Conservation (phyloP, 2,888 invertebrate genomes). For the Aethes cnicana region DNA sequence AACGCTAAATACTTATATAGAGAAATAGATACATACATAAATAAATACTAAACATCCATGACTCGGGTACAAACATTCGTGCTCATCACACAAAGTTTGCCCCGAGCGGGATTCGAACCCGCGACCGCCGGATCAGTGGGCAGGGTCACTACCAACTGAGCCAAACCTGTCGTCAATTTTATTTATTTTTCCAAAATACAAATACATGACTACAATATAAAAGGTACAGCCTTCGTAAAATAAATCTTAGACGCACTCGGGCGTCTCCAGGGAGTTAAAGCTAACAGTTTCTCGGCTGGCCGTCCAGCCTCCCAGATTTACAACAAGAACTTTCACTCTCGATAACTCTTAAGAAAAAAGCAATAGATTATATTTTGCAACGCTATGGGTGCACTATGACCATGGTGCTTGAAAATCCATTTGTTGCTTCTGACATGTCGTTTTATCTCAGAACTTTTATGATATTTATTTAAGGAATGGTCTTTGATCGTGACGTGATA, state of each 20-base stretch:
- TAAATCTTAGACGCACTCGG: neutral
- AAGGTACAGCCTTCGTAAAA: no score
- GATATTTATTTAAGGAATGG: slow-evolving; percentile 29
- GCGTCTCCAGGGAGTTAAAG: slow-evolving; percentile 52
- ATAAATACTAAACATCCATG: no score
- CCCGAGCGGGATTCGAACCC: no score
- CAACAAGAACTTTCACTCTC: slow-evolving; percentile 45
- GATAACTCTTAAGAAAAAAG: slow-evolving; percentile 49
- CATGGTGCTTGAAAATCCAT: slow-evolving; percentile 47
- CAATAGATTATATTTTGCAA: slow-evolving; percentile 38
- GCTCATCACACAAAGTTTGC: no score
- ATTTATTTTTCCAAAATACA: no score
- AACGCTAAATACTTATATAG: no score
- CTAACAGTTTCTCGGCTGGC: slow-evolving; percentile 60
- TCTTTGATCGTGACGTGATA: slow-evolving; percentile 21
- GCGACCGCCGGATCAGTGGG: no score
- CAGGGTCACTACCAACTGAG: no score
- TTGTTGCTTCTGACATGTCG: slow-evolving; percentile 62
- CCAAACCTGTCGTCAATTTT: no score
- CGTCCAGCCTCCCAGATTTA: slow-evolving; percentile 42
- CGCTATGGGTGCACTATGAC: slow-evolving; percentile 29
- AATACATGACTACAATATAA: no score
- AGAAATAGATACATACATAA: no score
- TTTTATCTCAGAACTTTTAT: slow-evolving; percentile 49
- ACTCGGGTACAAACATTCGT: no score